These are phyloP conservation scores for Zeuzera pyrina DNA, from an alignment of 2,888 invertebrate species.

Conservation along the genomic window DNA sequence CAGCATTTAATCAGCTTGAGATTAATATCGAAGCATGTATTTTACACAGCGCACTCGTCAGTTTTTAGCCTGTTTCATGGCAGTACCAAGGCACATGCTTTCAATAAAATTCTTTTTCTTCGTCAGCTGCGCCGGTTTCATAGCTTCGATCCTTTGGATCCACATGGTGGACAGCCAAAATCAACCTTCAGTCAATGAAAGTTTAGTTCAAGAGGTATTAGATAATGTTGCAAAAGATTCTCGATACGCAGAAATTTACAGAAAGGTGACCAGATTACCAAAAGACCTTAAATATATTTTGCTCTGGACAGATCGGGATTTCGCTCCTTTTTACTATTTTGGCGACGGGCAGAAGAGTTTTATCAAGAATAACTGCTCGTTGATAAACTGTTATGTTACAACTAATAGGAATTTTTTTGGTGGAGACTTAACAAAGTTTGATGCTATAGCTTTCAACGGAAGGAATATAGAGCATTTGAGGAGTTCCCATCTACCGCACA, in stretches of 20 bases:
- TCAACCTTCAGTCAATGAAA: constrained; percentile 18
- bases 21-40: too few species aligned
- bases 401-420: constrained; percentile 30
- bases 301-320: constrained; percentile 40
- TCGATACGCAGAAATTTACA: constrained; percentile 42
- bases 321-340: constrained; percentile 39
- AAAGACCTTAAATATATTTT: constrained; percentile 43
- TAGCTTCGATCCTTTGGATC: constrained; percentile 33
- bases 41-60: constrained; percentile 12
- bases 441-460: constrained; percentile 53
- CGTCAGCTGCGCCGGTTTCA: constrained; percentile 30
- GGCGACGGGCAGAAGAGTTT: constrained; percentile 42
- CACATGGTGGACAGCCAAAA: constrained; percentile 23
- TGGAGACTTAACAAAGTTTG: constrained; percentile 36
- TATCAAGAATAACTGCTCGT: constrained; percentile 43
- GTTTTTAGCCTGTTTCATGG: constrained; percentile 7
- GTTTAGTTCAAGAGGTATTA: constrained; percentile 35
- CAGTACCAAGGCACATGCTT: constrained; percentile 26
- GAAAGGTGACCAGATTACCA: constrained; percentile 31
- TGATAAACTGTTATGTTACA: constrained; percentile 48
- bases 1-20: too few species aligned
- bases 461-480: constrained; percentile 24
- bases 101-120: constrained; percentile 32
- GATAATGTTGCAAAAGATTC: constrained; percentile 38
- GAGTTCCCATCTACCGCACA: constrained; percentile 25